Conservation (phyloP, 2,797 vertebrate genomes). For the Graptemys geographica region DNA sequence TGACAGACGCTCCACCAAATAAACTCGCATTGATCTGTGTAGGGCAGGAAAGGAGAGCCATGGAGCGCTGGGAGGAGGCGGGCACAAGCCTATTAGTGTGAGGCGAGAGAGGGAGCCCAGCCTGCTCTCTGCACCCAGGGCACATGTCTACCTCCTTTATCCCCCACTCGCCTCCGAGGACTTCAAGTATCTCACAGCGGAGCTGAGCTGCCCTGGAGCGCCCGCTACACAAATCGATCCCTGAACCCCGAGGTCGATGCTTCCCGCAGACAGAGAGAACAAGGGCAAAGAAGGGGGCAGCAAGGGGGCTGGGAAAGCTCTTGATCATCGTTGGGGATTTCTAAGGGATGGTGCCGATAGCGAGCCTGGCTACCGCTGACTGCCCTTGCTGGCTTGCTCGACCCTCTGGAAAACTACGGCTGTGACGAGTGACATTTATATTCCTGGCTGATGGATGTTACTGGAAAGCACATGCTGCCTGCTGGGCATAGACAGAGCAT, state of each 20-base stretch:
- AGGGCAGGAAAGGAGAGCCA: background rate
- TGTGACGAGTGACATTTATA: background rate
- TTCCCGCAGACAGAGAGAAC: background rate
- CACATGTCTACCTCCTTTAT: background rate
- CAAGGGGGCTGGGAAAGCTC: background rate
- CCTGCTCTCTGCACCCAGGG: background rate
- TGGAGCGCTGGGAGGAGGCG: background rate
- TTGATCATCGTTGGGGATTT: background rate
- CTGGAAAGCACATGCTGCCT: background rate
- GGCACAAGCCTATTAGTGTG: rapidly evolving
- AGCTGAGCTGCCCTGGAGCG: background rate
- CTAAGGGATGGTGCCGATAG: background rate
- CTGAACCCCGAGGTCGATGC: background rate
- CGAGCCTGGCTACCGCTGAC: background rate
- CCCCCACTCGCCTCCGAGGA: rapidly evolving
- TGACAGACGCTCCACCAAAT: background rate
- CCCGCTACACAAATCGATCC: background rate
- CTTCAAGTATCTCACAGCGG: background rate
- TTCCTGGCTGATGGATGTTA: background rate
- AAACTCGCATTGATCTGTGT: background rate
- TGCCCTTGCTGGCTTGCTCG: background rate
- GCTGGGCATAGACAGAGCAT: background rate
- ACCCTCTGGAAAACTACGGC: background rate
- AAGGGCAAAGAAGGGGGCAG: too few species aligned
- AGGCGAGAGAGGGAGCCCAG: background rate